Percentiles rank a stretch among this genome's conserved stretches.
These are phyloP conservation scores for Liasis olivaceus DNA, from an alignment of 2,797 vertebrate species.

Conservation along the genomic window DNA sequence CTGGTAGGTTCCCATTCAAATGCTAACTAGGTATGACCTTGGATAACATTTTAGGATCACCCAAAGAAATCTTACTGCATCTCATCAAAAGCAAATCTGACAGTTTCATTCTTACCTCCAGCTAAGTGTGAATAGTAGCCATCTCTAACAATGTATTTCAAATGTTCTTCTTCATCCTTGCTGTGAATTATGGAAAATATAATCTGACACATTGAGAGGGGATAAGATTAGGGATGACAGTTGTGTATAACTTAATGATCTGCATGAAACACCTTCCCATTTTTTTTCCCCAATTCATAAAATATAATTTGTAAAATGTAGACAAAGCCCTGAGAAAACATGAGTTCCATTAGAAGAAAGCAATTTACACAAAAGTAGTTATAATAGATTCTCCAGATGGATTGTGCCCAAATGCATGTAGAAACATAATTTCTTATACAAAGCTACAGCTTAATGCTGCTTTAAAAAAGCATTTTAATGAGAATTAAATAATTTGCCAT, in stretches of 20 bases:
- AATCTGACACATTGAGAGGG: neutral
- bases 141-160: neutral
- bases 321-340: neutral
- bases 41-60: neutral
- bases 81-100: neutral
- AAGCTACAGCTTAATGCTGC: slow-evolving; percentile 38
- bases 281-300: neutral
- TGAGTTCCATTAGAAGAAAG: neutral
- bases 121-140: neutral
- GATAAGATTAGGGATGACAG: neutral
- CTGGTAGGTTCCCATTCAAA: neutral
- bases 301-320: slow-evolving; percentile 26
- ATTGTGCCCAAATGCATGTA: neutral
- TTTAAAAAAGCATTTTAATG: slow-evolving; percentile 21
- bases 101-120: neutral
- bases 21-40: neutral
- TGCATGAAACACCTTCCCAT: neutral
- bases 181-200: neutral
- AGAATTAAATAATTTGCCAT: slow-evolving; percentile 46
- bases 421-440: slow-evolving; percentile 53
- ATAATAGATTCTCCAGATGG: neutral
- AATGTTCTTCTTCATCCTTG: neutral
- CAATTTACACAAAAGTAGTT: neutral
- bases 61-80: neutral
- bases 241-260: neutral